Conservation (phyloP, 2,888 invertebrate genomes). For the Melinaea marsaeus region DNA sequence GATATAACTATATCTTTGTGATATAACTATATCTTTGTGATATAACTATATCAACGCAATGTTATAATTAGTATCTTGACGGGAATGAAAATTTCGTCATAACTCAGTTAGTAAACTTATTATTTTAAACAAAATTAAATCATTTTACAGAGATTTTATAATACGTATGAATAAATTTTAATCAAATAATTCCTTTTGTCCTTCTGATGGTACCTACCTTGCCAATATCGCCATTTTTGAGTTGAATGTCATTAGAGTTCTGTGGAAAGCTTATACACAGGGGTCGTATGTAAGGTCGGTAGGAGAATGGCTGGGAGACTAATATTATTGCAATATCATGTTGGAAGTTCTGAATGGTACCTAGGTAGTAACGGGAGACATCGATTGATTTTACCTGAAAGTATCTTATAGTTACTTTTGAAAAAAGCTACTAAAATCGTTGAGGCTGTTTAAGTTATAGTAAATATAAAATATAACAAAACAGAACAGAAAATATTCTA, state of each 20-base stretch:
- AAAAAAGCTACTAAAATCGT: too few species aligned
- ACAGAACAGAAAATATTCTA: too few species aligned
- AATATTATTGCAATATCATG: conserved; percentile 77
- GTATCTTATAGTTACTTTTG: neutral
- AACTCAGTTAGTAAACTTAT: too few species aligned
- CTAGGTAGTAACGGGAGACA: conserved; percentile 64
- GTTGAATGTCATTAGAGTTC: conserved; percentile 40
- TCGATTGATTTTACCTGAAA: conserved; percentile 54
- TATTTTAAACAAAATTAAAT: too few species aligned
- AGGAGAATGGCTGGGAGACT: conserved; percentile 52
- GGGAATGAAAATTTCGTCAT: too few species aligned
- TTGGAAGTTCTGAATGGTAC: conserved; percentile 69
- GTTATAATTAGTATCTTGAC: too few species aligned
- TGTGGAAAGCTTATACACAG: conserved; percentile 65
- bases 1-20: too few species aligned
- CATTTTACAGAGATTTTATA: too few species aligned
- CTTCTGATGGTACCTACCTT: conserved; percentile 31
- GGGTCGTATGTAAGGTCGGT: conserved; percentile 64
- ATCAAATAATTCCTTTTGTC: neutral
- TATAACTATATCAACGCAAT: too few species aligned
- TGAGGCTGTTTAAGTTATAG: too few species aligned
- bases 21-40: too few species aligned
- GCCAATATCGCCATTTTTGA: conserved; percentile 38
- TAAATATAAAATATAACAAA: too few species aligned
- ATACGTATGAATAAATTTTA: neutral